Conservation (phyloP, 2,888 invertebrate genomes). For the Chaetogeoica ovagalla region DNA sequence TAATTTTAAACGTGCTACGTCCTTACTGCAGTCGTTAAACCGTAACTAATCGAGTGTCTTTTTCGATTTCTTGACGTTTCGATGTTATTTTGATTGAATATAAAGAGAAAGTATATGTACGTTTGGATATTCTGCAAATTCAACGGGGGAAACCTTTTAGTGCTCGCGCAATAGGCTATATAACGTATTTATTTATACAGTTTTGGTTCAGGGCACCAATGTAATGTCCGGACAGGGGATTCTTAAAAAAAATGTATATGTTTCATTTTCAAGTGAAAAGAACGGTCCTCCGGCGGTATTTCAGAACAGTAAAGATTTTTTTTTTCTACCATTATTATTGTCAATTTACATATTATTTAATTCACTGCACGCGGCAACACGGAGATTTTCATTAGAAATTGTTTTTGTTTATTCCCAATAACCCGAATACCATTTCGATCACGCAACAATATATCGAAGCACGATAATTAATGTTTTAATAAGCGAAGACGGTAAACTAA, state of each 20-base stretch:
- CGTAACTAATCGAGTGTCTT: slow-evolving; percentile 30
- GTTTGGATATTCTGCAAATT: slow-evolving; percentile 25
- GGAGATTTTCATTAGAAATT: slow-evolving; percentile 29
- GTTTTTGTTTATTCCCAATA: too few species aligned
- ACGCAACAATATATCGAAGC: slow-evolving; percentile 1
- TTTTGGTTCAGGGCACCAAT: slow-evolving; percentile 9
- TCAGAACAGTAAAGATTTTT: background rate
- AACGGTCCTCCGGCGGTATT: slow-evolving; percentile 20
- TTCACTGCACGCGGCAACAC: background rate
- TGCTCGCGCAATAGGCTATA: background rate
- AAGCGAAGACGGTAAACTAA: too few species aligned
- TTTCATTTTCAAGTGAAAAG: slow-evolving; percentile 41
- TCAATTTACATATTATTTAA: slow-evolving; percentile 22
- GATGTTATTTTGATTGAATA: slow-evolving; percentile 26
- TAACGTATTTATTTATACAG: background rate
- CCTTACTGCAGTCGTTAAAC: slow-evolving; percentile 38
- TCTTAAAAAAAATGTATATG: slow-evolving; percentile 27
- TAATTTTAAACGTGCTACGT: too few species aligned
- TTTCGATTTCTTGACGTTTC: slow-evolving; percentile 23
- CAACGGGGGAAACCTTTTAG: background rate
- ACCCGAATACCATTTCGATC: too few species aligned
- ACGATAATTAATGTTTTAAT: background rate
- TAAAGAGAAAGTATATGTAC: slow-evolving; percentile 4
- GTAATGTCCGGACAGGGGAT: slow-evolving; percentile 24
- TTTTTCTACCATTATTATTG: background rate